Evolutionary conservation across 2,888 invertebrate species (phyloP).

Genomic region (Elmis aenea): DNA sequence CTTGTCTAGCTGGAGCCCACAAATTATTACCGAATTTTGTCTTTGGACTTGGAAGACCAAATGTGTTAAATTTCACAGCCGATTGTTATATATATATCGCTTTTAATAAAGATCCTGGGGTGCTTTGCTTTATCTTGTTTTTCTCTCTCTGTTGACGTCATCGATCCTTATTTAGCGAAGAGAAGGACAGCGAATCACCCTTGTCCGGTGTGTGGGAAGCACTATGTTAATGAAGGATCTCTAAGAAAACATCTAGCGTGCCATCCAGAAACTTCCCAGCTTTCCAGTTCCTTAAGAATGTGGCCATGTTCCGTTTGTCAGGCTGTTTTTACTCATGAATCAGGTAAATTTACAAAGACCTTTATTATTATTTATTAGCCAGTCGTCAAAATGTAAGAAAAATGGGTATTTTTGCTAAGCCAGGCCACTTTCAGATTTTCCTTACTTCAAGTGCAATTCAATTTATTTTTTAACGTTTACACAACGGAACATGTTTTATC

Average conservation of each 20-base stretch:
- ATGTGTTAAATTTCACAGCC: no score
- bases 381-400: no score
- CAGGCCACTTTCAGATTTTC: no score
- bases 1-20: no score
- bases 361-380: no score
- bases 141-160: constrained; percentile 63
- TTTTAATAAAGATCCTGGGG: constrained; percentile 41
- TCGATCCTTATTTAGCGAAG: constrained; percentile 84
- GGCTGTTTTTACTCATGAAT: constrained; percentile 91
- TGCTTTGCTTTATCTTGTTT: constrained; percentile 49
- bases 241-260: constrained; percentile 88
- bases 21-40: no score
- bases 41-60: no score
- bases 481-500: no score
- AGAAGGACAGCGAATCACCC: constrained; percentile 92
- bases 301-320: constrained; percentile 96
- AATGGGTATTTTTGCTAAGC: constrained; percentile 3
- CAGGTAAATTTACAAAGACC: constrained; percentile 62
- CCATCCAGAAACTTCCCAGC: constrained; percentile 77
- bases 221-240: constrained; percentile 92
- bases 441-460: no score
- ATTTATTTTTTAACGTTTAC: no score
- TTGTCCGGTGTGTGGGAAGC: constrained; percentile 92
- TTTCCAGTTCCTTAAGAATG: constrained; percentile 81
- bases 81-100: no score